Evolutionary conservation across 2,113 vertebrate genomes (phyloP).

Genomic region (Apodemus sylvaticus): DNA sequence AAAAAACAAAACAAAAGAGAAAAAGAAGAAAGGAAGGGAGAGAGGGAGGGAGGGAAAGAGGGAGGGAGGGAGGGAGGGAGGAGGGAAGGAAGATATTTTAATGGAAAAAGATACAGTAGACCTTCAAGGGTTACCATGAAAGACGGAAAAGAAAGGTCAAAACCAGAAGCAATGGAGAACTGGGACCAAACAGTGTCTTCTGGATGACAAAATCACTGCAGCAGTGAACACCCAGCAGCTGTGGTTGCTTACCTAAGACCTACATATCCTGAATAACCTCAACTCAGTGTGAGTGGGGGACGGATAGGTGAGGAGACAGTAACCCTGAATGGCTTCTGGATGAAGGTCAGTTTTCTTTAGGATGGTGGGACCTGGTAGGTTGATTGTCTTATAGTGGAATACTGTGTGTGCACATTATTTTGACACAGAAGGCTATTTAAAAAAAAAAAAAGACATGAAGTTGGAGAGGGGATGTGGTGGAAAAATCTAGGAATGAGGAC

Average conservation of each 20-base stretch:
- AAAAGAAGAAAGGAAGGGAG: too few species aligned
- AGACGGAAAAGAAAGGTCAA: neutral
- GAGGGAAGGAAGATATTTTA: neutral
- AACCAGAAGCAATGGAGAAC: neutral
- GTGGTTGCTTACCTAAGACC: neutral
- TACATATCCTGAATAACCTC: neutral
- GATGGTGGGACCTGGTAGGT: neutral
- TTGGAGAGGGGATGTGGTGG: neutral
- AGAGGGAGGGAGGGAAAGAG: too few species aligned
- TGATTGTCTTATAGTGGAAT: too few species aligned
- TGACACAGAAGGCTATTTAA: neutral
- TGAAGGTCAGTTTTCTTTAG: neutral
- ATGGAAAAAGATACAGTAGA: neutral
- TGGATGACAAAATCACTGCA: neutral
- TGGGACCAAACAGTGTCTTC: neutral
- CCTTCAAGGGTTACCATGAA: neutral
- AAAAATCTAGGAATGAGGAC: neutral
- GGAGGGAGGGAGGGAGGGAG: too few species aligned
- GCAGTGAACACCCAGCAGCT: rapidly evolving
- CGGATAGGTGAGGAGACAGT: too few species aligned
- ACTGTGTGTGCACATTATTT: neutral
- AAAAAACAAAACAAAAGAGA: too few species aligned
- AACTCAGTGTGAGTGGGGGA: neutral
- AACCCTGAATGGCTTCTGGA: too few species aligned
- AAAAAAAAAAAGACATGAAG: too few species aligned